Conservation (phyloP, 2,888 invertebrate species). For the Mimumesa dahlbomi region DNA sequence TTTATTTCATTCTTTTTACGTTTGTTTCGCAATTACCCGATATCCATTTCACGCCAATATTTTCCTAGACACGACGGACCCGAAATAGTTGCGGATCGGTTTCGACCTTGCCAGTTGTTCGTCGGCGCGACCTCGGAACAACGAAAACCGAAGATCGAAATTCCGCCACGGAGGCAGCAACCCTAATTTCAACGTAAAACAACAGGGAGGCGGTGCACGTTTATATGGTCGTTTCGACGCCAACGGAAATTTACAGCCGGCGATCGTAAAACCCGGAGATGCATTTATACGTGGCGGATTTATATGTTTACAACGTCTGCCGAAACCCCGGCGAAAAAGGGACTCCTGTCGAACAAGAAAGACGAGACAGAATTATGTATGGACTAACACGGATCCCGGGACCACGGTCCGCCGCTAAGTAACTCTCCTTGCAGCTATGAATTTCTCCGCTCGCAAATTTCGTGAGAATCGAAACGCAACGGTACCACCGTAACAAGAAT, state of each 20-base stretch:
- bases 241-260: slow-evolving; percentile 59
- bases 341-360: slow-evolving; percentile 59
- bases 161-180: slow-evolving; percentile 23
- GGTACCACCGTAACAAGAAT: slow-evolving; percentile 24
- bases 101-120: slow-evolving; percentile 26
- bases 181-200: slow-evolving; percentile 45
- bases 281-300: slow-evolving; percentile 62
- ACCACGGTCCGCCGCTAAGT: slow-evolving; percentile 2
- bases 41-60: slow-evolving; percentile 8
- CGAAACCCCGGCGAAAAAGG: slow-evolving; percentile 54
- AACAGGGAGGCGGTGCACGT: slow-evolving; percentile 40
- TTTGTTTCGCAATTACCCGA: neutral
- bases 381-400: slow-evolving; percentile 22
- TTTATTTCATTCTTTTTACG: too few relatives aligned
- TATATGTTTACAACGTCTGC: slow-evolving; percentile 62
- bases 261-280: slow-evolving; percentile 64
- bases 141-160: slow-evolving; percentile 9
- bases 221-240: slow-evolving; percentile 58
- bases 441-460: slow-evolving; percentile 17
- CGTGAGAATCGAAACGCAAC: slow-evolving; percentile 36
- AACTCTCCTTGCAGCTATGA: slow-evolving; percentile 1
- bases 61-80: neutral
- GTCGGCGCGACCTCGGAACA: slow-evolving; percentile 34
- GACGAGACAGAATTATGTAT: slow-evolving; percentile 54
- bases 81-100: slow-evolving; percentile 34